Evolutionary conservation across 2,888 invertebrate species (phyloP).

Genomic region (Odontocerum albicorne): DNA sequence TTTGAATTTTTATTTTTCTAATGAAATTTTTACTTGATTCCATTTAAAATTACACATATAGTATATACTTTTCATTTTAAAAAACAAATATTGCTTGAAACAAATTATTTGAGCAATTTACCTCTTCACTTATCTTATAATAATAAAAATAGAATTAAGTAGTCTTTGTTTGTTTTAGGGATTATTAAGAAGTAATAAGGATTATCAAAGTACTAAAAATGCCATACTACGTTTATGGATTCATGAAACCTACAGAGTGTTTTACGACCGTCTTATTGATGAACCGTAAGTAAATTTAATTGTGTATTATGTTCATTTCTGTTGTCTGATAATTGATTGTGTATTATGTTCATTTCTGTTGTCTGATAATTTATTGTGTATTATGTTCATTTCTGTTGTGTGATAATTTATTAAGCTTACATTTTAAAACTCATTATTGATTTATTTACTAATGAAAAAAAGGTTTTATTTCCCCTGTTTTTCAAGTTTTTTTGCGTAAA

Average conservation of each 20-base stretch:
- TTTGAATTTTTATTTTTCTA: conserved; percentile 6
- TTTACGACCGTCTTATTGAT: conserved; percentile 80
- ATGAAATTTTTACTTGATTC: too few relatives aligned
- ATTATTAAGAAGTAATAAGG: conserved; percentile 73
- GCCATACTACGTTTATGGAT: conserved; percentile 81
- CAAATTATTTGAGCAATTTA: neutral
- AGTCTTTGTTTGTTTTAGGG: conserved; percentile 63
- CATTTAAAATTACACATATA: too few relatives aligned
- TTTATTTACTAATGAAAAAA: too few relatives aligned
- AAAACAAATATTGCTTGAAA: conserved; percentile 19
- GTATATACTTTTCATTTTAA: too few relatives aligned
- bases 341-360: too few relatives aligned
- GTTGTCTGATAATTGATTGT: neutral
- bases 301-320: too few relatives aligned
- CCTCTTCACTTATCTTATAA: neutral
- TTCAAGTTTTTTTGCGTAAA: too few relatives aligned
- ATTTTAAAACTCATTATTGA: too few relatives aligned
- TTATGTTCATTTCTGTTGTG: too few relatives aligned
- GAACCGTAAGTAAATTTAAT: conserved; percentile 66
- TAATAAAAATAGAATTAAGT: neutral
- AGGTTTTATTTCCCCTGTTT: too few relatives aligned
- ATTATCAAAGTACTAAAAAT: conserved; percentile 72
- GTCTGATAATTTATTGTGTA: too few relatives aligned
- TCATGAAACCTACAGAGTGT: conserved; percentile 84
- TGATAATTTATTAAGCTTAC: too few relatives aligned